Percentiles rank a stretch among this genome's conserved stretches.
Conservation (phyloP, 2,888 invertebrate species). For the Micropterix aruncella region DNA sequence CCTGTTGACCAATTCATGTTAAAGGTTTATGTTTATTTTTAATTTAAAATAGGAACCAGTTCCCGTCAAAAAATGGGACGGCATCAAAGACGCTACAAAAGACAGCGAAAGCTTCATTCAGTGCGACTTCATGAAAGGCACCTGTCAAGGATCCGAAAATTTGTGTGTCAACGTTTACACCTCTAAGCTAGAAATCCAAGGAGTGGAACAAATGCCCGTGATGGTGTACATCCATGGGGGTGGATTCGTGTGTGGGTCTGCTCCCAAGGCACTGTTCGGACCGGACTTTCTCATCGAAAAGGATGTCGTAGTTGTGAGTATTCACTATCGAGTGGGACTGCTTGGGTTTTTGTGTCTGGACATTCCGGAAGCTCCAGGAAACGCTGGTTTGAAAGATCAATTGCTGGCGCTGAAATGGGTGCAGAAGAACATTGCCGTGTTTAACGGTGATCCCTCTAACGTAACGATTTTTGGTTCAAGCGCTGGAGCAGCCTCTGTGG, state of each 20-base stretch:
- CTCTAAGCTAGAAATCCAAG: conserved; percentile 1
- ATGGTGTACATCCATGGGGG: conserved; percentile 15
- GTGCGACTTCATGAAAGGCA: background rate
- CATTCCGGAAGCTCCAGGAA: background rate
- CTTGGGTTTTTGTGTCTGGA: background rate
- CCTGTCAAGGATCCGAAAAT: background rate
- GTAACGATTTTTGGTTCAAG: background rate
- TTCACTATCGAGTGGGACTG: conserved; percentile 14
- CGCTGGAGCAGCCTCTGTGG: conserved; percentile 1
- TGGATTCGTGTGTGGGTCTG: conserved; percentile 12
- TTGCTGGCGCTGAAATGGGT: background rate
- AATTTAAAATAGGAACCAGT: background rate
- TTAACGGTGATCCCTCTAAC: background rate
- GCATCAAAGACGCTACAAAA: background rate
- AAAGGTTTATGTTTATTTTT: too few relatives aligned
- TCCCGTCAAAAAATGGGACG: background rate
- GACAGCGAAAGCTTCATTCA: background rate
- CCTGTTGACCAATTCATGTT: too few relatives aligned
- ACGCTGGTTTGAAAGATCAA: background rate
- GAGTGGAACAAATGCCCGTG: background rate
- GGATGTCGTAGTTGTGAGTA: conserved; percentile 14
- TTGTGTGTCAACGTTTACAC: conserved; percentile 12
- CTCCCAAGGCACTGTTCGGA: conserved; percentile 10
- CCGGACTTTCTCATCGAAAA: conserved; percentile 12
- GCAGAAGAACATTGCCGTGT: background rate